These are phyloP conservation scores for Thaumatotibia leucotreta DNA, from an alignment of 1,140 invertebrate species.

Conservation along the genomic window DNA sequence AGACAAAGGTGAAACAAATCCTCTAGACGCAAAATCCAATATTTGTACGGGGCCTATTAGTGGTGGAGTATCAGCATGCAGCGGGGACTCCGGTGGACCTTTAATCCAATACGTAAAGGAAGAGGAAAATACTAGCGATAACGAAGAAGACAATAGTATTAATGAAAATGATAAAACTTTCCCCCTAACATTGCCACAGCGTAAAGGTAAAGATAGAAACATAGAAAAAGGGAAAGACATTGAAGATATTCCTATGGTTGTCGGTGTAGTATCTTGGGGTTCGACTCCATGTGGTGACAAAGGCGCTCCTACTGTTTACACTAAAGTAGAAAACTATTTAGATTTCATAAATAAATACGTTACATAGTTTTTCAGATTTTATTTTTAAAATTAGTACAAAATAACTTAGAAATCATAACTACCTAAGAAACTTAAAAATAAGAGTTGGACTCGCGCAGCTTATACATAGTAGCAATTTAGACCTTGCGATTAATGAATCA, in stretches of 20 bases:
- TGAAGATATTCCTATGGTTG: conserved; percentile 37
- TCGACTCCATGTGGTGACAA: conserved; percentile 81
- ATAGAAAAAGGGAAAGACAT: conserved; percentile 19
- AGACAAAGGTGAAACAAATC: conserved; percentile 52
- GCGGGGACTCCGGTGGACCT: conserved; percentile 83
- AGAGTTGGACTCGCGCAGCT: neutral
- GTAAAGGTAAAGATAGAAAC: conserved; percentile 15
- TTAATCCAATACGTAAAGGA: conserved; percentile 63
- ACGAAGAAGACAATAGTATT: neutral
- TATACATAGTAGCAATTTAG: neutral
- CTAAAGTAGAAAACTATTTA: conserved; percentile 79
- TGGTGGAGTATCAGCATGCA: conserved; percentile 79
- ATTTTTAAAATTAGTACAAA: conserved; percentile 10
- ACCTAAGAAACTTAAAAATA: neutral
- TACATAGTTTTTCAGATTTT: conserved; percentile 20
- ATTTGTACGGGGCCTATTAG: conserved; percentile 80
- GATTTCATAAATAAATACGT: conserved; percentile 62
- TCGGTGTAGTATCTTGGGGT: conserved; percentile 89
- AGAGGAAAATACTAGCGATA: conserved; percentile 16
- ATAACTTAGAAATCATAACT: neutral
- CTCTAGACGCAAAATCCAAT: conserved; percentile 65
- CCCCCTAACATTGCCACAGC: neutral
- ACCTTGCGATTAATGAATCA: neutral
- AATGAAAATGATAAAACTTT: conserved; percentile 11
- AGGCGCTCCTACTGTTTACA: conserved; percentile 83